These are phyloP conservation scores for Metellina segmentata DNA, from an alignment of 2,888 invertebrate genomes.

Conservation along the genomic window DNA sequence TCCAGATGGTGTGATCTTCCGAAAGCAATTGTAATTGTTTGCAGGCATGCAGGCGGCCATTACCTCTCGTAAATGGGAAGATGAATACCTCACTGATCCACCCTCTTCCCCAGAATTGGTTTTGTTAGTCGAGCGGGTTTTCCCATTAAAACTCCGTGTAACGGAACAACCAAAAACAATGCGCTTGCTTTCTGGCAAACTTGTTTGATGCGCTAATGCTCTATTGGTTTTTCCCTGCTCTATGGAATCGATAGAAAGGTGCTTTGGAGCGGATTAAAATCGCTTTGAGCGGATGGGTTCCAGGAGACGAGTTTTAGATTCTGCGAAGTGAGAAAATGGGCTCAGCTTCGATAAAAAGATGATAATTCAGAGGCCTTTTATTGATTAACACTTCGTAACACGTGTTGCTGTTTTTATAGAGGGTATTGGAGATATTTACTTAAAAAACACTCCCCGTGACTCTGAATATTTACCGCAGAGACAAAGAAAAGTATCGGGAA, in stretches of 20 bases:
- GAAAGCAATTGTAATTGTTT: slow-evolving; percentile 66
- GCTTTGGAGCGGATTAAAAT: slow-evolving; percentile 65
- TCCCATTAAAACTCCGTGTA: slow-evolving; percentile 65
- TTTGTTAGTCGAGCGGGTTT: slow-evolving; percentile 63
- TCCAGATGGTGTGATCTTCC: slow-evolving; percentile 64
- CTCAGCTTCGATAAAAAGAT: slow-evolving; percentile 23
- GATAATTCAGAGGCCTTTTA: slow-evolving; percentile 35
- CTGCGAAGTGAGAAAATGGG: slow-evolving; percentile 27
- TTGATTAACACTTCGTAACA: slow-evolving; percentile 45
- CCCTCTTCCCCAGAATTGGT: slow-evolving; percentile 57
- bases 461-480: no score
- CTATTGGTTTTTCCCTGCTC: slow-evolving; percentile 58
- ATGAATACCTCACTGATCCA: slow-evolving; percentile 69
- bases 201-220: slow-evolving; percentile 62
- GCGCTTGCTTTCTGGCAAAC: slow-evolving; percentile 47
- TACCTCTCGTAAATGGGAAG: slow-evolving; percentile 63
- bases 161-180: slow-evolving; percentile 62
- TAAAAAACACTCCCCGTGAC: slow-evolving; percentile 6
- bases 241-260: slow-evolving; percentile 56
- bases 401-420: slow-evolving; percentile 25
- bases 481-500: no score
- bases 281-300: slow-evolving; percentile 50
- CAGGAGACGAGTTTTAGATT: slow-evolving; percentile 5
- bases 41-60: slow-evolving; percentile 64
- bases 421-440: neutral